Evolutionary conservation across 1,140 invertebrate genomes (phyloP).

Genomic region (Trichoplusia ni): DNA sequence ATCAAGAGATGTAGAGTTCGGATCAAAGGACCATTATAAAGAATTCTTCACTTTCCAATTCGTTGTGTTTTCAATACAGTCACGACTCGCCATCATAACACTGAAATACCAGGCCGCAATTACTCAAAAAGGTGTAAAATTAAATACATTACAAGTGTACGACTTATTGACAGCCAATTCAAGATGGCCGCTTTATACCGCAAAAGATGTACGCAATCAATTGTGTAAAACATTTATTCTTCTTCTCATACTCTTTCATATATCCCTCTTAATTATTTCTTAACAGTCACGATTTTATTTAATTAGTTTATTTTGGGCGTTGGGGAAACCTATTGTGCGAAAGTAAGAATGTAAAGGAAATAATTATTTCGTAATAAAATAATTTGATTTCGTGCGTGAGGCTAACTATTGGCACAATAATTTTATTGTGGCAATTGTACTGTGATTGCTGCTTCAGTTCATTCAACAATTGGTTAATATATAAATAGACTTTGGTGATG

Average conservation of each 20-base stretch:
- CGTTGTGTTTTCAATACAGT: conserved; percentile 14
- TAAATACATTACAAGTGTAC: conserved; percentile 15
- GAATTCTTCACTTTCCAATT: conserved; percentile 25
- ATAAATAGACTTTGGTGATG: no score
- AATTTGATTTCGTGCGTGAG: conserved; percentile 14
- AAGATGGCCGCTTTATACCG: conserved; percentile 29
- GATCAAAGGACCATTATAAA: conserved; percentile 25
- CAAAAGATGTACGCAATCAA: conserved; percentile 52
- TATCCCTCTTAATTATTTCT: conserved; percentile 1
- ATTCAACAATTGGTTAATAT: not conserved
- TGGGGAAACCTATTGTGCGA: not conserved
- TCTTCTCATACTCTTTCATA: not conserved
- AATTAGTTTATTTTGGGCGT: conserved; percentile 15
- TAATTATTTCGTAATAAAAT: conserved; percentile 10
- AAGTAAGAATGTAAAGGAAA: not conserved
- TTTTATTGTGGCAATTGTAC: conserved; percentile 7
- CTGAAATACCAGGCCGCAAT: conserved; percentile 3
- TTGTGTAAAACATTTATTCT: conserved; percentile 37
- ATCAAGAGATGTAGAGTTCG: not conserved
- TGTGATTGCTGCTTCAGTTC: not conserved
- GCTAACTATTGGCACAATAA: not conserved
- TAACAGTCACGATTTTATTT: conserved; percentile 29
- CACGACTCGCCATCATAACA: conserved; percentile 18
- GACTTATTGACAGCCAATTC: conserved; percentile 8
- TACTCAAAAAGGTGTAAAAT: not conserved